Evolutionary conservation across 2,113 vertebrate species (phyloP), one percentile per base, ranked within the genome.

Genomic region (Scolopax mira): DNA sequence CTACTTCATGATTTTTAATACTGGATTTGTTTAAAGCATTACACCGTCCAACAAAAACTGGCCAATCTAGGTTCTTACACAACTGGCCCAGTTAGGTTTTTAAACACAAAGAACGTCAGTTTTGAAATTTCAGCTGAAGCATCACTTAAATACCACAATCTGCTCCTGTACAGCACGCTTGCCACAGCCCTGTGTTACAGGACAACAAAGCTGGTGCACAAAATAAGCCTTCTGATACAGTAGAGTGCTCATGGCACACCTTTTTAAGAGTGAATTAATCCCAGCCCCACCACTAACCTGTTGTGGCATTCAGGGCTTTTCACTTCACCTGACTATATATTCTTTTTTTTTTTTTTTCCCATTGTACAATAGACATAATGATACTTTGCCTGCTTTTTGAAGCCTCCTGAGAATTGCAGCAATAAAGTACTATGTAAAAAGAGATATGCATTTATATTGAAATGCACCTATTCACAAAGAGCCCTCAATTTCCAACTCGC

Each of bases 261-360:
- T 85, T 92, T 92, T 89, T 91, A 91, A 89, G 58, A 94, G 37
- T 49, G 60, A 95, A 91, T 93, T 97, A 96, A 96, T 91, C 79
- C 44, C 75, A 92, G 52, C 44, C 77, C 67, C 86, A 64, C 69
- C 57, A 88, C 88, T 88, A 93, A 95, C 92, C 65, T 92, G 82
- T 91, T 85, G 66, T 94, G 90, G 94, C 93, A 92, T 55, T 73
- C 57, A 35, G 54, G 72, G 81, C 67, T 89, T 90, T 93, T 90
- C 82, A 96, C 37, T 85, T 96, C 91, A 94, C 87, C 94, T 94
- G 65, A 72, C 79, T 84, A 73, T 54, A 74, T 66, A 88, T 78
- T 83, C 18, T 21, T 3, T 48, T 89, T 79, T 83, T 82, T 0
- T 22, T 11, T 48, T 89, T 79, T 85, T 79, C 44, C 54, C 72